These are phyloP conservation scores for Nephrocerus scutellatus DNA, from an alignment of 2,888 invertebrate genomes.

Conservation along the genomic window DNA sequence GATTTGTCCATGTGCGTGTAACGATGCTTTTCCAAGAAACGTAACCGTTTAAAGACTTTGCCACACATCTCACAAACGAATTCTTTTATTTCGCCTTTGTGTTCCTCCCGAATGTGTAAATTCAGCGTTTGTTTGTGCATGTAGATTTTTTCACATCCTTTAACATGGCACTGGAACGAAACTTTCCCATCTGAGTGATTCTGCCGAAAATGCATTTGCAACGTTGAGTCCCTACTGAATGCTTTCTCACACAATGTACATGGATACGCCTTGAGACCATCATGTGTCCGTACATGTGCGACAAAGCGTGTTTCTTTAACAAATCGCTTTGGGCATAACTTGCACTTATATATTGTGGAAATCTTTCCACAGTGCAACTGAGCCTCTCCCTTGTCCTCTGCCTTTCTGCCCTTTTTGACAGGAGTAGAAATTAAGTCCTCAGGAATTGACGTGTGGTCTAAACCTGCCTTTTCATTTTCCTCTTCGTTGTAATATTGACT, in stretches of 20 bases:
- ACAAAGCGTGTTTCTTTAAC: background rate
- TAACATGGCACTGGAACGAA: background rate
- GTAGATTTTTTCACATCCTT: conserved; percentile 4
- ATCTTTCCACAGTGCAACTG: too few species aligned
- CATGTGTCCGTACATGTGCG: conserved; percentile 3
- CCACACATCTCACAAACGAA: conserved; percentile 20
- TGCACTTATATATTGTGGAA: too few species aligned
- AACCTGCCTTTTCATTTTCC: too few species aligned
- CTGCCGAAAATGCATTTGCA: conserved; percentile 4
- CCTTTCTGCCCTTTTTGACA: background rate
- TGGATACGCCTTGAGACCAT: conserved; percentile 2
- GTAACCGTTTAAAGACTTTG: conserved; percentile 12
- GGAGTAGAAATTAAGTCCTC: too few species aligned
- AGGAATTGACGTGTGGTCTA: too few species aligned
- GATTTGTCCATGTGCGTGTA: conserved; percentile 16
- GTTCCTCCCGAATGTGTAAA: conserved; percentile 2
- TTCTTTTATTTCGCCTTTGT: too few species aligned
- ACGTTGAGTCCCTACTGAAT: background rate
- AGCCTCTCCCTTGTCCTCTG: conserved; percentile 1
- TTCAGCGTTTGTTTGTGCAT: background rate
- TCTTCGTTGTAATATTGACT: too few species aligned
- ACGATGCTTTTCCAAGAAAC: conserved; percentile 15
- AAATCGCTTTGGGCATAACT: conserved; percentile 3
- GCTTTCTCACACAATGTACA: conserved; percentile 7
- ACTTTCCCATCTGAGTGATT: background rate